Conservation (phyloP, 1,140 invertebrate species). For the Diuraphis noxia region DNA sequence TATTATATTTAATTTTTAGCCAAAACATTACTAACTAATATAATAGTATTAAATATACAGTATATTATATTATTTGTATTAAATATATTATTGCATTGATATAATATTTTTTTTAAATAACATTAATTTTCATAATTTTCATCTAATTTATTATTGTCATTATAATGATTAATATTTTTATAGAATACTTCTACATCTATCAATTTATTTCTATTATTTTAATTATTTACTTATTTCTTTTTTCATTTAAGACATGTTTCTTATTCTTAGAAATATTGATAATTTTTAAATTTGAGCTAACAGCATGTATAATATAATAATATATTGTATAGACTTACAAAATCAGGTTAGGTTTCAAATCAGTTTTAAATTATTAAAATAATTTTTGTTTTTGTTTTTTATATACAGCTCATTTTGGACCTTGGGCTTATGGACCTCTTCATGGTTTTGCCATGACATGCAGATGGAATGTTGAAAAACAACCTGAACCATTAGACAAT, state of each 20-base stretch:
- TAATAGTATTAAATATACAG: too few relatives aligned
- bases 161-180: too few relatives aligned
- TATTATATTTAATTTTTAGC: too few relatives aligned
- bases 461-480: slow-evolving; percentile 86
- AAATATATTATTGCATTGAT: too few relatives aligned
- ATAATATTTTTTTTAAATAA: too few relatives aligned
- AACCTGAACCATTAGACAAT: slow-evolving; percentile 79
- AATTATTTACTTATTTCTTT: too few relatives aligned
- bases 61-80: too few relatives aligned
- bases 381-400: not conserved
- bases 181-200: too few relatives aligned
- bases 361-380: not conserved
- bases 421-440: slow-evolving; percentile 89
- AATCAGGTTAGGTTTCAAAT: not conserved
- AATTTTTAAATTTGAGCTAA: not conserved
- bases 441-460: slow-evolving; percentile 92
- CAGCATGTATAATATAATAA: not conserved
- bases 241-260: not conserved
- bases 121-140: too few relatives aligned
- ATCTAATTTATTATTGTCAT: too few relatives aligned
- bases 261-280: not conserved
- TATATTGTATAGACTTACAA: not conserved
- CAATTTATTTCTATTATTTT: too few relatives aligned
- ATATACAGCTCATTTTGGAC: slow-evolving; percentile 85
- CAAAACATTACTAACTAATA: too few relatives aligned